phyloP scores from a whole-genome alignment of 2,888 invertebrate species.

The Balanococcus diminutus region DNA sequence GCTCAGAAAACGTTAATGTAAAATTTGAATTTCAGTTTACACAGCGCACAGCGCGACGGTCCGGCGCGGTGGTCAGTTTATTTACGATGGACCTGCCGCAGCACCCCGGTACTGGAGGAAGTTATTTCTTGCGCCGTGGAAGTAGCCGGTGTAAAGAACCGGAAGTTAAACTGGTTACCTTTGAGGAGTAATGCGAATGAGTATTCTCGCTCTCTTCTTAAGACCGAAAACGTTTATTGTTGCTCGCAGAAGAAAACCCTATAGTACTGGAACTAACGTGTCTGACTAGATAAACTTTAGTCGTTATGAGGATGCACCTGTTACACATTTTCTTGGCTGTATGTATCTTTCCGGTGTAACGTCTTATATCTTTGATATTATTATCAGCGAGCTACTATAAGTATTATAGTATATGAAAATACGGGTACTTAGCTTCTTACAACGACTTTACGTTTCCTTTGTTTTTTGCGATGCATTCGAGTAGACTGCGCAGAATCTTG shows the following conservation, averaged over 20 bases:
- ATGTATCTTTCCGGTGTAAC: slow-evolving; percentile 51
- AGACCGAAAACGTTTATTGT: slow-evolving; percentile 36
- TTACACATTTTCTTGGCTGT: slow-evolving; percentile 38
- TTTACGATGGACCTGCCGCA: slow-evolving; percentile 12
- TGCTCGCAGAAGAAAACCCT: slow-evolving; percentile 36
- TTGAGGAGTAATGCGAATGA: slow-evolving; percentile 42
- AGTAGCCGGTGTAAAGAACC: slow-evolving; percentile 40
- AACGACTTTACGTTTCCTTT: background rate
- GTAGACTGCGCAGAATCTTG: background rate
- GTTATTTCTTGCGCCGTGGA: background rate
- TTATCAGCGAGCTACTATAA: slow-evolving; percentile 16
- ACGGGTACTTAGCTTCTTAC: slow-evolving; percentile 5
- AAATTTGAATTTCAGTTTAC: slow-evolving; percentile 31
- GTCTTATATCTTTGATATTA: slow-evolving; percentile 47
- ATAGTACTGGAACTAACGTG: slow-evolving; percentile 49
- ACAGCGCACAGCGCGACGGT: background rate
- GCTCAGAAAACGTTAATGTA: slow-evolving; percentile 37
- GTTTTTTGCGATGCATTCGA: background rate
- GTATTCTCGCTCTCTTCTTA: background rate
- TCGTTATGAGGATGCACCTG: slow-evolving; percentile 54
- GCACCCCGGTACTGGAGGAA: background rate
- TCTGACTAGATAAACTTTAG: slow-evolving; percentile 46
- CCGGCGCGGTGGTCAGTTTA: background rate
- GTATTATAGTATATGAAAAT: background rate
- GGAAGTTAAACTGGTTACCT: slow-evolving; percentile 49